Evolutionary conservation across 2,888 invertebrate species (phyloP).

Genomic region (Cataglyphis cursor): DNA sequence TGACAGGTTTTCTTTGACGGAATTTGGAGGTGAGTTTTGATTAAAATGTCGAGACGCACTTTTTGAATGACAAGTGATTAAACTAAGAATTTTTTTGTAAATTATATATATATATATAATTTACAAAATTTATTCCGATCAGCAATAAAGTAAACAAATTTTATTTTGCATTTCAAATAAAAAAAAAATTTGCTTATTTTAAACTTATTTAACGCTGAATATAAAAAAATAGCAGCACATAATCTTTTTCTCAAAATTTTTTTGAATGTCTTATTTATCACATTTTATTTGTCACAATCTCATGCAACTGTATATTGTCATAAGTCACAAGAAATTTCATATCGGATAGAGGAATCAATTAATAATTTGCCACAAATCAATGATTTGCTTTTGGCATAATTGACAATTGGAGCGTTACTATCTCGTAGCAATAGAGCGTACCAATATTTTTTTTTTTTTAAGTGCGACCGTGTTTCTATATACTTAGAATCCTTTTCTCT

Average conservation of each 20-base stretch:
- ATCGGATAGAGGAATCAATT: constrained; percentile 23
- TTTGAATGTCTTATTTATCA: background rate
- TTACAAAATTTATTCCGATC: background rate
- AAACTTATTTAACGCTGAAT: background rate
- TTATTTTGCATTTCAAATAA: background rate
- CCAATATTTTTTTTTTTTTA: background rate
- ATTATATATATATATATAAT: background rate
- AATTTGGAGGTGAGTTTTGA: constrained; percentile 3
- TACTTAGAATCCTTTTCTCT: constrained; percentile 12
- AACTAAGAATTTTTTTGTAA: background rate
- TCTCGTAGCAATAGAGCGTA: background rate
- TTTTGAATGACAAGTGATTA: constrained; percentile 6
- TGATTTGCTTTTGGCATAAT: constrained; percentile 23
- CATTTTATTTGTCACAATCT: background rate
- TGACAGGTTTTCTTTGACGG: background rate
- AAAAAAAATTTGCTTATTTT: background rate
- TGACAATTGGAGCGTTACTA: constrained; percentile 15
- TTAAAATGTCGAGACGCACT: background rate
- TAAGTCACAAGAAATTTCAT: background rate
- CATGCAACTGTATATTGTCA: background rate
- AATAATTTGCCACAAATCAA: background rate
- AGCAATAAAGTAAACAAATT: background rate
- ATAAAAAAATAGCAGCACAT: background rate
- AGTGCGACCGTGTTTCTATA: background rate
- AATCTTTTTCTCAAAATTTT: background rate